phyloP scores from a whole-genome alignment of 2,113 vertebrate genomes.

The Promerops cafer region DNA sequence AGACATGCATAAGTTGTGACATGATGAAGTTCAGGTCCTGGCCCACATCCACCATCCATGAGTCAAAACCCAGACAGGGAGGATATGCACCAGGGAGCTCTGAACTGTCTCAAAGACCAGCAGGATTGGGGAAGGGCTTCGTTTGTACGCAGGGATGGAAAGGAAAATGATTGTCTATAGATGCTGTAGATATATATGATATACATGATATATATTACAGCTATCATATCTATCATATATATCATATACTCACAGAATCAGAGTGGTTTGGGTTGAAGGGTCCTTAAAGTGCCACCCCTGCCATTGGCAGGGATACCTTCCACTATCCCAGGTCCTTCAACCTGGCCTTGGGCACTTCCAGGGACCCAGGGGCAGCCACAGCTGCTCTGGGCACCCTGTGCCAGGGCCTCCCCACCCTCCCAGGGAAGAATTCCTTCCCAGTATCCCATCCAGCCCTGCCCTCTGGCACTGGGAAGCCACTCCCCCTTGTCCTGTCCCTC shows the following conservation, averaged over 20 bases:
- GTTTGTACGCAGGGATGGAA: neutral
- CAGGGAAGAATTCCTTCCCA: neutral
- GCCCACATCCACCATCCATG: neutral
- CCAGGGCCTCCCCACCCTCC: rapidly evolving
- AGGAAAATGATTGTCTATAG: rapidly evolving
- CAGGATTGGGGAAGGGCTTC: neutral
- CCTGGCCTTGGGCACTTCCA: rapidly evolving
- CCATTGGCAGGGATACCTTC: neutral
- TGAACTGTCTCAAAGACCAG: neutral
- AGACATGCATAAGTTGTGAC: neutral
- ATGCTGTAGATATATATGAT: no score
- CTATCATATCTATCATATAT: no score
- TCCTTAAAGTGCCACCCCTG: neutral
- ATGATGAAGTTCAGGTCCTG: neutral
- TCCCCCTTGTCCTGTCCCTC: neutral
- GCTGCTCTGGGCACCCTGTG: neutral
- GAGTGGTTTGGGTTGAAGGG: neutral
- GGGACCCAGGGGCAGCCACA: neutral
- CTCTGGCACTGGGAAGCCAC: neutral
- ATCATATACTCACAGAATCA: neutral
- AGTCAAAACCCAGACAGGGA: neutral
- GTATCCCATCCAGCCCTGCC: rapidly evolving
- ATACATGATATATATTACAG: no score
- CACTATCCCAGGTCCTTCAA: neutral
- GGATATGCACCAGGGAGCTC: neutral